Evolutionary conservation across 2,797 vertebrate species (phyloP), one percentile per base, ranked within the genome.

Genomic region (Malurus leucopterus): DNA sequence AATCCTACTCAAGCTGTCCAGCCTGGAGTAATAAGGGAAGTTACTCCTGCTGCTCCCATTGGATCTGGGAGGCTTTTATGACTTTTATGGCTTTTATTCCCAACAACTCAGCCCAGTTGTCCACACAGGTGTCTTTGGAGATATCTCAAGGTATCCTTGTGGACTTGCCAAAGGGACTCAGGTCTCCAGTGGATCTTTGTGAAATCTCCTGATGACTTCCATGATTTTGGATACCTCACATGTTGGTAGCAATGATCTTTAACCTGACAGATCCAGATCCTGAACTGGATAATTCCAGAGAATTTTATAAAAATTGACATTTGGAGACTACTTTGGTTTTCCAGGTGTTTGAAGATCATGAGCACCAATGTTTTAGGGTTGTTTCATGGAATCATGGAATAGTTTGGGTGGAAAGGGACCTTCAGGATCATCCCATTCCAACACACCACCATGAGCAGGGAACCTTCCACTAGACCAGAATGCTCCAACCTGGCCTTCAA

Each of bases 401-500:
- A 12, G 12, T 68, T 50, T 32, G 23, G 27, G 19, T 16, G 3
- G 11, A 23, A 73, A 49, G 6, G 10, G 40, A 79, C 30, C 2
- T 8, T 11, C 14, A 49, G n/a, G 2, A 49, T 43, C 22, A 53
- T 7, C 22, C 7, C 4, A 3, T 41, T 34, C 6, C 68, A 59
- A 29, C 6, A 1, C 24, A 15, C 7, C 47, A 4, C 8, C 13
- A 8, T 10, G 19, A 7, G 5, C 27, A 49, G 5, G 23, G 29
- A 55, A 44, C 9, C 17, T 69, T 50, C 43, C 49, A 21, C n/a
- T 21, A 29, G 1, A 20, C 6, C 11, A 38, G 6, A 17, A 15
- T 55, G 16, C 13, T 74, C n/a, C 49, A 68, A 13, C 0, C 0
- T 30, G 23, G 2, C 12, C 23, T 62, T 9, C 3, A 49, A 30